phyloP scores from a whole-genome alignment of 2,888 invertebrate species.

The Molorchus minor region DNA sequence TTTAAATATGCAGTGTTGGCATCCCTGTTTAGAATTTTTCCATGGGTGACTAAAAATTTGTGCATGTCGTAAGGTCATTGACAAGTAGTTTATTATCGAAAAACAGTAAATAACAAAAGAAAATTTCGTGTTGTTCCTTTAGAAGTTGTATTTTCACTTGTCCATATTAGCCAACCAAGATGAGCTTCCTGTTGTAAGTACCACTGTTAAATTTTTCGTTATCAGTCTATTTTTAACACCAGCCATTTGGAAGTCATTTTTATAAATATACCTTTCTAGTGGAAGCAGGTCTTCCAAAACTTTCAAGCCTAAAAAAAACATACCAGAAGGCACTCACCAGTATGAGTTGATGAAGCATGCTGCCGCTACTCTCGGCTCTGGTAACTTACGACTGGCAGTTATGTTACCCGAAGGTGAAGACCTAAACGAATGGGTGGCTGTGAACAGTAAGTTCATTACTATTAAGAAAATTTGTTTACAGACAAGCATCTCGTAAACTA shows the following conservation, averaged over 20 bases:
- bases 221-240: conserved; percentile 43
- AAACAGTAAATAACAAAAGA: conserved; percentile 11
- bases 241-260: conserved; percentile 21
- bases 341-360: conserved; percentile 99
- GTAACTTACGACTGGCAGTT: conserved; percentile 94
- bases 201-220: conserved; percentile 14
- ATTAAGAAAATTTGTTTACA: background rate
- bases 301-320: conserved; percentile 98
- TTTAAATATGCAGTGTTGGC: conserved; percentile 5
- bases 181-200: conserved; percentile 74
- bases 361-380: conserved; percentile 97
- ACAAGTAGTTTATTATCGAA: conserved; percentile 48
- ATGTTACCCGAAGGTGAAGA: conserved; percentile 99
- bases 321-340: conserved; percentile 97
- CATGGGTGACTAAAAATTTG: conserved; percentile 38
- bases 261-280: conserved; percentile 61
- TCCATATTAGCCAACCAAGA: conserved; percentile 20
- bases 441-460: conserved; percentile 84
- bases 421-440: conserved; percentile 99
- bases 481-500: background rate
- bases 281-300: conserved; percentile 95
- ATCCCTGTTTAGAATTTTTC: conserved; percentile 13
- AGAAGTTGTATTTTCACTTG: conserved; percentile 4
- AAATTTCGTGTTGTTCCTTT: conserved; percentile 1
- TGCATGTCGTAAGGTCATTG: conserved; percentile 52